phyloP scores from a whole-genome alignment of 2,113 vertebrate genomes.

The Embiotoca jacksoni region DNA sequence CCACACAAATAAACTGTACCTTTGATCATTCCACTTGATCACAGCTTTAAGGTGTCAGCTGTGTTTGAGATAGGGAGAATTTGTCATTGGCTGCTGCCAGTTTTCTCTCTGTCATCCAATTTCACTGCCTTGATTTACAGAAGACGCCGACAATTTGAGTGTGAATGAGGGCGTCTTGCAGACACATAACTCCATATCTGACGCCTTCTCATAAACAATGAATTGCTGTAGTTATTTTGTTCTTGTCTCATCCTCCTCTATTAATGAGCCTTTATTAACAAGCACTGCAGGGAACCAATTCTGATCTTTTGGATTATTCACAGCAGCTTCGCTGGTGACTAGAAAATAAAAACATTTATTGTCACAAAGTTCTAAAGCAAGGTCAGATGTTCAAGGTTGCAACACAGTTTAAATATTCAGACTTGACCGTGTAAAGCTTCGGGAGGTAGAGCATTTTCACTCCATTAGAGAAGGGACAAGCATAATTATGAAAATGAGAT shows the following conservation, averaged over 20 bases:
- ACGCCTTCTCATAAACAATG: slow-evolving; percentile 75
- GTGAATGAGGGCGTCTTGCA: slow-evolving; percentile 64
- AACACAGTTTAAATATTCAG: slow-evolving; percentile 60
- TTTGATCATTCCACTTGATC: slow-evolving; percentile 79
- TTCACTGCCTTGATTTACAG: slow-evolving; percentile 68
- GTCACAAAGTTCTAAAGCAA: slow-evolving; percentile 46
- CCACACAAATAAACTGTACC: slow-evolving; percentile 23
- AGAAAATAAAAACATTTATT: slow-evolving; percentile 26
- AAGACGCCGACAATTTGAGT: slow-evolving; percentile 64
- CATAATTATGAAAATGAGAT: slow-evolving; percentile 80
- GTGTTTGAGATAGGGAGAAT: slow-evolving; percentile 67
- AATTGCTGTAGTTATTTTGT: slow-evolving; percentile 57
- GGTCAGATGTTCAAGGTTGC: slow-evolving; percentile 66
- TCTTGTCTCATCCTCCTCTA: slow-evolving; percentile 52
- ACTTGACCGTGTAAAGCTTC: slow-evolving; percentile 57
- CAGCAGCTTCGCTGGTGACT: slow-evolving; percentile 3
- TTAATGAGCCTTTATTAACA: slow-evolving; percentile 61
- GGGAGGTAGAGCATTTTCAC: slow-evolving; percentile 67
- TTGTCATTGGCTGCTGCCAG: slow-evolving; percentile 72
- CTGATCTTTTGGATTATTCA: slow-evolving; percentile 40
- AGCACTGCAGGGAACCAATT: slow-evolving; percentile 40
- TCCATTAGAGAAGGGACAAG: slow-evolving; percentile 72
- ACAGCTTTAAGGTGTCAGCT: slow-evolving; percentile 79
- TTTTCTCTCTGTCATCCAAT: slow-evolving; percentile 67
- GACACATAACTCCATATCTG: slow-evolving; percentile 68